Conservation (phyloP, 2,797 vertebrate genomes). For the Neosalanx taihuensis region DNA sequence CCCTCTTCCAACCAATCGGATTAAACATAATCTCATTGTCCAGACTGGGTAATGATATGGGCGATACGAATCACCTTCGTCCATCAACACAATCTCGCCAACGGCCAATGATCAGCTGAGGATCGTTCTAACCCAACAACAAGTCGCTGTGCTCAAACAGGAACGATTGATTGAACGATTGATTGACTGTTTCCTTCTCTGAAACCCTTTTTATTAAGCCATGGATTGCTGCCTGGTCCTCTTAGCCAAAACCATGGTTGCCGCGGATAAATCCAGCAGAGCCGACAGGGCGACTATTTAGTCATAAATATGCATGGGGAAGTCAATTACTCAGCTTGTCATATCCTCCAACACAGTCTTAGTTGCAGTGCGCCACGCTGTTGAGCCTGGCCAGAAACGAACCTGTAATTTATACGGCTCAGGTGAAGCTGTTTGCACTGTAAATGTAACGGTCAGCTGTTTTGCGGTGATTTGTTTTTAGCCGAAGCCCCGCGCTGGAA, state of each 20-base stretch:
- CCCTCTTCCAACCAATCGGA: background rate
- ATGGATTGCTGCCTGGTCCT: constrained; percentile 49
- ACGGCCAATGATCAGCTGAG: constrained; percentile 43
- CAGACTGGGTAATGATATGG: background rate
- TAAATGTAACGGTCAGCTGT: constrained; percentile 26
- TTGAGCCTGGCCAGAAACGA: constrained; percentile 41
- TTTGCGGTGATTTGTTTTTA: constrained; percentile 44
- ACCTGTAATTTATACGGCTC: constrained; percentile 52
- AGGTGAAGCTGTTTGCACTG: constrained; percentile 38
- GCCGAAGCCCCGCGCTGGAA: background rate
- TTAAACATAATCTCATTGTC: constrained; percentile 8
- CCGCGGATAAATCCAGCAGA: constrained; percentile 53
- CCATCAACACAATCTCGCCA: constrained; percentile 15
- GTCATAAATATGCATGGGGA: constrained; percentile 67
- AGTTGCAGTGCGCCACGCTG: constrained; percentile 22
- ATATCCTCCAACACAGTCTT: constrained; percentile 31
- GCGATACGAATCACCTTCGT: constrained; percentile 16
- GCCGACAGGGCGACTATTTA: constrained; percentile 53
- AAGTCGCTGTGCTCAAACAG: constrained; percentile 39
- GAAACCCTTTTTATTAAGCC: constrained; percentile 66
- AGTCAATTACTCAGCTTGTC: constrained; percentile 60
- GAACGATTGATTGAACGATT: constrained; percentile 60
- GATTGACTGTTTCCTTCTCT: constrained; percentile 60
- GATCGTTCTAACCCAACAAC: constrained; percentile 34
- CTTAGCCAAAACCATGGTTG: constrained; percentile 54